Percentiles rank a stretch among this genome's conserved stretches.
These are phyloP conservation scores for Malurus splendens DNA, from an alignment of 2,797 vertebrate species.

Conservation along the genomic window DNA sequence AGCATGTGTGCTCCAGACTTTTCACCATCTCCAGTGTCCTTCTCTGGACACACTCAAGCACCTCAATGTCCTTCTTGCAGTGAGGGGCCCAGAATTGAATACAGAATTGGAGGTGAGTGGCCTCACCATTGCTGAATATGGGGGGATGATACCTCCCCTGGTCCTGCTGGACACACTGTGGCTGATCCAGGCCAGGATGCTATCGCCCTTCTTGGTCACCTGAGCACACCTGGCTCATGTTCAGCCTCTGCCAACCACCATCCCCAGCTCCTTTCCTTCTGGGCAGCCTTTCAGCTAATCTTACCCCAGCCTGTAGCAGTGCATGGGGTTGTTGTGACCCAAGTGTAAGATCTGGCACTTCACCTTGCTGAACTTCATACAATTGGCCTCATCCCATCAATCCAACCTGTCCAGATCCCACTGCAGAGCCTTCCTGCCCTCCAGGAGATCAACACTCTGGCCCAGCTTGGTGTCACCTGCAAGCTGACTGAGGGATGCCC, in stretches of 20 bases:
- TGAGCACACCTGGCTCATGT: neutral
- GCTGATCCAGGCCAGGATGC: neutral
- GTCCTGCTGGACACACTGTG: neutral
- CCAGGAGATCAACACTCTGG: neutral
- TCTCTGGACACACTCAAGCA: neutral
- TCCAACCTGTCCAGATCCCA: neutral
- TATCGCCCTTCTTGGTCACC: neutral
- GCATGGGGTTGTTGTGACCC: neutral
- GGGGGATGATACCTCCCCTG: neutral
- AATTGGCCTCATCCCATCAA: neutral
- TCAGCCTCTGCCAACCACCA: neutral
- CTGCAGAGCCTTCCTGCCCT: neutral
- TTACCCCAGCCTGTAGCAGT: neutral
- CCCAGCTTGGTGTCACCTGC: neutral
- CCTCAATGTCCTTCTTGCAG: neutral
- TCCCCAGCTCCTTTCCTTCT: neutral
- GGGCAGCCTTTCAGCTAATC: neutral
- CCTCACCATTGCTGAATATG: neutral
- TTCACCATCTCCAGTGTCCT: neutral
- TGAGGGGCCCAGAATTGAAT: too few species aligned
- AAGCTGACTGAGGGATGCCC: neutral
- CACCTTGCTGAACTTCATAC: neutral
- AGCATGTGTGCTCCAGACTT: neutral
- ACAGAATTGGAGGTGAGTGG: neutral
- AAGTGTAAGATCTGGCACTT: neutral